phyloP scores from a whole-genome alignment of 2,113 vertebrate species.

The Cichladusa arquata region DNA sequence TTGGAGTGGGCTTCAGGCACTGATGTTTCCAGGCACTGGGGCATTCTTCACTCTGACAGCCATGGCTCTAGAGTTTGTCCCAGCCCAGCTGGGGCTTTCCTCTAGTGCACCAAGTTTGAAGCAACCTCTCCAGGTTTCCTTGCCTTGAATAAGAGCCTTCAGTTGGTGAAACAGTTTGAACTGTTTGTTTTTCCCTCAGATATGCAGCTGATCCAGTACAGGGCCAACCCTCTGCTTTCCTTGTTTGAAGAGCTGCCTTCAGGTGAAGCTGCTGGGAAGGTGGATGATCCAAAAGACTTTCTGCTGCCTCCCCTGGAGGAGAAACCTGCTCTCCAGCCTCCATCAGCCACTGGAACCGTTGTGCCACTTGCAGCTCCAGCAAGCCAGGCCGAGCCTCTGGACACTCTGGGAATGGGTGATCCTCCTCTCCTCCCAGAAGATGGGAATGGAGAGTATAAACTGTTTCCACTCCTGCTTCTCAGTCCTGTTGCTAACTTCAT shows the following conservation, averaged over 20 bases:
- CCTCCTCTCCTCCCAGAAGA: constrained; percentile 33
- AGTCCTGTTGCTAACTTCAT: constrained; percentile 67
- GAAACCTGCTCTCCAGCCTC: neutral
- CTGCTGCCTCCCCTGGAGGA: constrained; percentile 23
- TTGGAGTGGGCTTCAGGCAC: neutral
- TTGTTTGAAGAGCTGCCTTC: constrained; percentile 51
- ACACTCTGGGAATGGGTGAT: neutral
- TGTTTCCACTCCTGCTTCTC: constrained; percentile 57
- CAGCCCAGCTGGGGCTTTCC: neutral
- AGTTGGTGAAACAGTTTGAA: neutral
- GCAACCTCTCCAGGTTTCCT: neutral
- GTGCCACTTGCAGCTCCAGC: neutral
- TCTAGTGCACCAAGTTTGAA: neutral
- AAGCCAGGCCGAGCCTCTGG: neutral
- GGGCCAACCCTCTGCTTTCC: constrained; percentile 53
- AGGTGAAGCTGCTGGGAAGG: neutral
- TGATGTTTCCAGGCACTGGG: neutral
- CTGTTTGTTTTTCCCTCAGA: constrained; percentile 52
- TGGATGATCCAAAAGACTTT: neutral
- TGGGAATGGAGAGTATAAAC: constrained; percentile 40
- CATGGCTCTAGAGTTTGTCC: neutral
- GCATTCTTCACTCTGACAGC: neutral
- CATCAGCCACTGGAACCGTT: neutral
- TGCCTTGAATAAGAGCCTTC: neutral
- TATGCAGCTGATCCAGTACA: constrained; percentile 65